Evolutionary conservation across 1,140 invertebrate genomes (phyloP), one percentile per base, ranked within the genome.

Genomic region (Bombus superbus): DNA sequence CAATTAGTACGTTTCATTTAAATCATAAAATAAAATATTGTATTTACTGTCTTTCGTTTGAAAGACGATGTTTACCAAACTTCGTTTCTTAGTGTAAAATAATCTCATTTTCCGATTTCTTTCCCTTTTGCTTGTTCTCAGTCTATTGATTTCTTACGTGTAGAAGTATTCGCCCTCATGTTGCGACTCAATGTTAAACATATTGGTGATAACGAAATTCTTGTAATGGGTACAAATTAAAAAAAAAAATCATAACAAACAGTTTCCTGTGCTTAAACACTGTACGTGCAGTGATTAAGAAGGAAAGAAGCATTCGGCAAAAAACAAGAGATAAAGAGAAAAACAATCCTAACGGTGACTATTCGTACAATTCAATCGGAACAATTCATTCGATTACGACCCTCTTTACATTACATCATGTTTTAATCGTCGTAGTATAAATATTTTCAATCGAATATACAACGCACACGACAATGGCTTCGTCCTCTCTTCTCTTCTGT

Each of bases 21-120:
- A 18, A 53, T 28, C 44, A 40, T 13, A 40, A 47, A 22, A 28
- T 74, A 44, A 64, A 59, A 73, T 42, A 13, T 25, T 8, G 35
- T 13, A 32, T 25, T n/a, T n/a, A 47, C 13, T 57, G 10, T 72
- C 28, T 9, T 32, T 18, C 15, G 22, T 59, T 59, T 1, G 69
- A 38, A 64, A 42, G 13, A 66, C 2, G 2, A 32, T 9, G 47
- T 42, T 42, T 18, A 18, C 10, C 28, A 22, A 64, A 66, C 10
- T 32, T 47, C 13, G 11, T 38, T 66, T 47, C 22, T 32, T 44
- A 47, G 18, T 47, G 40, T 59, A 84, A 66, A 59, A 84, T 84
- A 79, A 84, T 84, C 82, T 83, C 82, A 62, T 82, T 22, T 64
- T 53, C 66, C 47, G 66, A 84, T 79, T 71, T 66, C 79, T 53